Percentiles rank a stretch among this genome's conserved stretches.
Conservation (phyloP, 1,140 invertebrate species). For the Frieseomelitta varia region DNA sequence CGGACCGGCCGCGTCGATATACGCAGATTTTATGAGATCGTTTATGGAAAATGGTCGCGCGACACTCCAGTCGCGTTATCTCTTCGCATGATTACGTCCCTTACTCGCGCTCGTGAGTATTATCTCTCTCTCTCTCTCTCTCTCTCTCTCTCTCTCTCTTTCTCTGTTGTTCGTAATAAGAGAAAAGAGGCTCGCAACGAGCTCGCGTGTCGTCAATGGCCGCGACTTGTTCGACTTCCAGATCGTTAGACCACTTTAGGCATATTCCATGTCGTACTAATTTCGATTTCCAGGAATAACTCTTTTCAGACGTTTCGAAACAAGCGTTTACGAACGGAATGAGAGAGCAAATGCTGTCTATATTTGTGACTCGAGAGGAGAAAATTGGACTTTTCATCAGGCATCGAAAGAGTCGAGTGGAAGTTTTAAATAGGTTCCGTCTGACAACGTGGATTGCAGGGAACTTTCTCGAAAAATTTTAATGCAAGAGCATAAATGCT, state of each 20-base stretch:
- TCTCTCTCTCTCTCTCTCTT: too few species aligned
- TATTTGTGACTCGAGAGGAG: too few species aligned
- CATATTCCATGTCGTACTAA: neutral
- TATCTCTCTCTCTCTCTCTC: too few species aligned
- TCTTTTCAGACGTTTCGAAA: too few species aligned
- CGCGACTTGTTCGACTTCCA: neutral
- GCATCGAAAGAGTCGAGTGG: too few species aligned
- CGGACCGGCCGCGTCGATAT: conserved; percentile 15
- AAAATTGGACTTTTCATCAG: too few species aligned
- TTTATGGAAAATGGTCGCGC: conserved; percentile 34
- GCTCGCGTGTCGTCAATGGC: conserved; percentile 8
- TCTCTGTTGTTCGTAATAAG: neutral
- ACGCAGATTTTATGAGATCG: conserved; percentile 37
- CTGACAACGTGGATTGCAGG: too few species aligned
- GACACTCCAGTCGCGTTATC: conserved; percentile 27
- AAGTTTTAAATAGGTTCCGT: too few species aligned
- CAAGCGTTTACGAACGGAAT: neutral
- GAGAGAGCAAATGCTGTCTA: neutral
- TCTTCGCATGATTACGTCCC: conserved; percentile 36
- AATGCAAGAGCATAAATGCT: too few species aligned
- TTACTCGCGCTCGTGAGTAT: neutral
- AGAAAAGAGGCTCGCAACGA: neutral
- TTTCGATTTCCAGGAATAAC: conserved; percentile 14
- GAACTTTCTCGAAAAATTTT: too few species aligned
- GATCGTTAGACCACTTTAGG: neutral